These are phyloP conservation scores for Sphenodon punctatus DNA, from an alignment of 2,797 vertebrate genomes.

Conservation along the genomic window DNA sequence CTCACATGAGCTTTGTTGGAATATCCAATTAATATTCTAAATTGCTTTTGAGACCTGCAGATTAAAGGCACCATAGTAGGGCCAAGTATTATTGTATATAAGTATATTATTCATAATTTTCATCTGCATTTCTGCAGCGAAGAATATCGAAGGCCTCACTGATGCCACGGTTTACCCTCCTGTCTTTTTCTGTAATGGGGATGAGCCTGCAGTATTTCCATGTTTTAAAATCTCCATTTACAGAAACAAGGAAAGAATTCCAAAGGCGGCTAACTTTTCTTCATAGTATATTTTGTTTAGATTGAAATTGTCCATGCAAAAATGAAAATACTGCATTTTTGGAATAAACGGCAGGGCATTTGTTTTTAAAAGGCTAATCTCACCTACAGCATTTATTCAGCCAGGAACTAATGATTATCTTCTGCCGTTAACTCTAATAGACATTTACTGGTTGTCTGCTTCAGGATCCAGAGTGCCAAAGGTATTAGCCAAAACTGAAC, in stretches of 20 bases:
- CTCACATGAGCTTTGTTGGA: neutral
- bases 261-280: conserved; percentile 5
- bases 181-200: neutral
- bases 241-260: conserved; percentile 37
- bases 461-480: no score
- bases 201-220: conserved; percentile 27
- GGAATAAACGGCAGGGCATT: no score
- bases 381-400: no score
- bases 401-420: no score
- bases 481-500: no score
- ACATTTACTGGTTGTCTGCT: no score
- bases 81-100: neutral
- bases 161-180: neutral
- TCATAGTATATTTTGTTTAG: conserved; percentile 60
- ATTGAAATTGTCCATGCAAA: conserved; percentile 61
- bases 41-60: neutral
- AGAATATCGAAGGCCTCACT: no score
- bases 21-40: neutral
- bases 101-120: no score
- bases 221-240: conserved; percentile 49
- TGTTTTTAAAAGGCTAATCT: no score
- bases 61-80: neutral
- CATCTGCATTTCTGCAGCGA: neutral
- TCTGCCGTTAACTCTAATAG: no score
- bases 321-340: no score